Evolutionary conservation across 2,113 vertebrate genomes (phyloP).

Genomic region (Chauna torquata): DNA sequence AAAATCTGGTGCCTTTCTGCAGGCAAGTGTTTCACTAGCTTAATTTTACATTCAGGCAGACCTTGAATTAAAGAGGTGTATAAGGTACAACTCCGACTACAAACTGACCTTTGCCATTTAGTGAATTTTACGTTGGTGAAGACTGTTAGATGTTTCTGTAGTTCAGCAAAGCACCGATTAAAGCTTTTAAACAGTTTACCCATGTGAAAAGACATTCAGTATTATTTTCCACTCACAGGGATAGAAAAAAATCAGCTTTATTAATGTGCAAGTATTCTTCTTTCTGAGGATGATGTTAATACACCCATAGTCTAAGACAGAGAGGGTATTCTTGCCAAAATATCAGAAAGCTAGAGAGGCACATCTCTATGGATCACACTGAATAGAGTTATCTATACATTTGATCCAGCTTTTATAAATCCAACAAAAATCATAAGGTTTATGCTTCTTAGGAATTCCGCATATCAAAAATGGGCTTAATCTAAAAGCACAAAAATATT

Average conservation of each 20-base stretch:
- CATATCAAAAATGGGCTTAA: not conserved
- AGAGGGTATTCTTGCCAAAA: not conserved
- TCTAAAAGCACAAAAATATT: not conserved
- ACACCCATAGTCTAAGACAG: not conserved
- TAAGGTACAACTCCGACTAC: not conserved
- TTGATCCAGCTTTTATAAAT: not conserved
- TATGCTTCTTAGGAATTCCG: not conserved
- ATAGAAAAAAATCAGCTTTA: not conserved
- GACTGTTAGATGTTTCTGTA: not conserved
- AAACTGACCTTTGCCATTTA: not conserved
- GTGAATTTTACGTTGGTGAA: rapidly evolving
- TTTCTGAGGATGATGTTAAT: not conserved
- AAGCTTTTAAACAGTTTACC: not conserved
- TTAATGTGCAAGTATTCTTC: not conserved
- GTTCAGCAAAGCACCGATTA: not conserved
- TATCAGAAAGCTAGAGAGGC: not conserved
- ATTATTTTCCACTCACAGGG: not conserved
- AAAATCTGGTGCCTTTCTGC: not conserved
- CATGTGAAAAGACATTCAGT: not conserved
- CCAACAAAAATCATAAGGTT: not conserved
- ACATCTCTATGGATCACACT: not conserved
- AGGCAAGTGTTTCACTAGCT: not conserved
- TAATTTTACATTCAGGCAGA: not conserved
- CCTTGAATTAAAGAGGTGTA: not conserved
- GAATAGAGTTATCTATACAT: not conserved